Evolutionary conservation across 2,888 invertebrate genomes (phyloP), one percentile per base, ranked within the genome.

Genomic region (Strigamia maritima): DNA sequence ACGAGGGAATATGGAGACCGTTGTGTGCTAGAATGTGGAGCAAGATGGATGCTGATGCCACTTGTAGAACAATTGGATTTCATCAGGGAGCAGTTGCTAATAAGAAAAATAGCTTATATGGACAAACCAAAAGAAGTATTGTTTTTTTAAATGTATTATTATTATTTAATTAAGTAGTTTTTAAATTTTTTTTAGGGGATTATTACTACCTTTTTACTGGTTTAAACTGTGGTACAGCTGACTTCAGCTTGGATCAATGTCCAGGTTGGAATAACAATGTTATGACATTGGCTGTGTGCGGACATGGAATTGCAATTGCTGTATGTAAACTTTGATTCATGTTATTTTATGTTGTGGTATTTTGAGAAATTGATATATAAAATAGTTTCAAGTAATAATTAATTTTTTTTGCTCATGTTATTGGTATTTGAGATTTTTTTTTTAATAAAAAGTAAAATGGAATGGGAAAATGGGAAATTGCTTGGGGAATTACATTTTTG

Each of bases 1-100:
- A 24, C 22, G 44, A 44, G 10, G 19, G 7, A 10, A 10, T 12
- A 22, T 77, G 77, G 77, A 19, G 22, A 19, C 19, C 40, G n/a
- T n/a, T 77, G 14, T 77, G 77, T 44, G 38, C 44, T 2, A 19
- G 49, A 38, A 12, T 40, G 44, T 77, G 77, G 77, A 44, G 7
- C 12, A 24, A 1, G 24, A 12, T 10, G 10, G 77, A 77, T 44
- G 77, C 77, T 19, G 12, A 77, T 8, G 77, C 44, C 44, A 49
- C 44, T 28, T 77, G 77, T 19, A 77, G 22, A n/a, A 12, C 22
- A 10, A 22, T 77, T 8, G 77, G 77, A n/a, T 31, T 24, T 22
- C 3, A 8, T 2, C 7, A 38, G 2, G 49, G 44, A n/a, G 75
- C 75, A 14, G 16, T 44, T 6, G 44, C 8, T 16, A 16, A 10